Base-by-base conservation (phyloP, 1,140 invertebrate species). In the Hyphantria cunea region DNA sequence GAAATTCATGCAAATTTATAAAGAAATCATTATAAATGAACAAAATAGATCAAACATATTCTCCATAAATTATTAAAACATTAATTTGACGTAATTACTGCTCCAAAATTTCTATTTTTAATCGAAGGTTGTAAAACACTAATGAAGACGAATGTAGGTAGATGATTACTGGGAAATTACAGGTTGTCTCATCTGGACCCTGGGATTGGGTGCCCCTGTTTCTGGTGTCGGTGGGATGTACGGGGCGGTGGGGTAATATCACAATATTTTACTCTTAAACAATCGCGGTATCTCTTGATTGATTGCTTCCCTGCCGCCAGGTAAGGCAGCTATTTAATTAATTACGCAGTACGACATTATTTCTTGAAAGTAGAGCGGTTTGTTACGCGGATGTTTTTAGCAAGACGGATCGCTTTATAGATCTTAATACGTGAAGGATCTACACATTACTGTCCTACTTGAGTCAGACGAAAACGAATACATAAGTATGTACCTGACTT, bases 221-320 rank as follows among this genome's bases (percentile, higher is more conserved):
- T 7, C 34, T 10, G 34, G 34, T 37, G 34, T 8, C 34, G 11
- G 34, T 4, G 34, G 0, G 34, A 0, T 8, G 34, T 10, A 9
- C 5, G 34, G 34, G 34, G 34, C 3, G 42, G 53, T n/a, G 53
- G 47, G 44, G 53, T 66, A 66, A 66, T 66, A 66, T 66, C 51
- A 58, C 56, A 50, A 66, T 66, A 66, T 66, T 66, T 60, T 53
- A 61, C 49, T 62, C 44, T 55, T 67, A 61, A 67, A 67, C 58
- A 67, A 67, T 67, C 47, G 51, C 53, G 50, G 64, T 50, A 60
- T 64, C 42, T 47, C 14, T 37, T 66, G 68, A 63, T 66, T 67
- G 68, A 66, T 61, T 60, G 50, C 60, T 25, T 25, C 17, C 17
- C 17, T 11, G 34, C 8, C 34, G 34, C 34, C 17, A 25, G 17